Percentiles rank a stretch among this genome's conserved stretches.
These are phyloP conservation scores for Torymus aiolomorphi DNA, from an alignment of 2,888 invertebrate genomes.

Conservation along the genomic window DNA sequence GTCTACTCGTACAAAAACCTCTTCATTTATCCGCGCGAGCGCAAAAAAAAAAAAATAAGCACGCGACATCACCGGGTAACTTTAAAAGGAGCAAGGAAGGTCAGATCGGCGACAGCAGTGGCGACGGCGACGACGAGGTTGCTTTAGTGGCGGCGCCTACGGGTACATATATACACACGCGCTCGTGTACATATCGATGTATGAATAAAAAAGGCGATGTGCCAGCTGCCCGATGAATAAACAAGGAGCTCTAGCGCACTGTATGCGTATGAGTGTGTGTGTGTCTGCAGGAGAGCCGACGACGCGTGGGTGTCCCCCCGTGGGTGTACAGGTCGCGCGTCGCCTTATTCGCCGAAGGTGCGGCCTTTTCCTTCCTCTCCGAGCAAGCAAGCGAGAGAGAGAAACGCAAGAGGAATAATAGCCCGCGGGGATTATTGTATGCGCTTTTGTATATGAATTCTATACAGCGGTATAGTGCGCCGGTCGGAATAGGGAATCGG, in stretches of 20 bases:
- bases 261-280: no score
- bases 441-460: slow-evolving; percentile 3
- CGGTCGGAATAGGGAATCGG: neutral
- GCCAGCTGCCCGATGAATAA: slow-evolving; percentile 51
- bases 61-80: neutral
- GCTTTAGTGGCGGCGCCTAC: neutral
- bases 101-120: neutral
- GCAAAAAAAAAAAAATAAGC: neutral
- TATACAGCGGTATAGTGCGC: neutral
- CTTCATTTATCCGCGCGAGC: slow-evolving; percentile 5
- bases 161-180: neutral
- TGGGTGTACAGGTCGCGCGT: slow-evolving; percentile 3
- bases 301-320: slow-evolving; percentile 22
- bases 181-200: slow-evolving; percentile 21
- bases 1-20: neutral
- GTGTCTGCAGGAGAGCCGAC: no score
- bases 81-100: slow-evolving; percentile 41
- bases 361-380: slow-evolving; percentile 32
- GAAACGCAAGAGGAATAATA: slow-evolving; percentile 22
- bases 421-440: neutral
- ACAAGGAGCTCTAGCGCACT: slow-evolving; percentile 26
- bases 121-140: neutral
- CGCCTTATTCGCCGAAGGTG: slow-evolving; percentile 42
- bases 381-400: neutral
- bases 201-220: slow-evolving; percentile 46